Evolutionary conservation across 2,113 vertebrate genomes (phyloP).

Genomic region (Corvus hawaiiensis): DNA sequence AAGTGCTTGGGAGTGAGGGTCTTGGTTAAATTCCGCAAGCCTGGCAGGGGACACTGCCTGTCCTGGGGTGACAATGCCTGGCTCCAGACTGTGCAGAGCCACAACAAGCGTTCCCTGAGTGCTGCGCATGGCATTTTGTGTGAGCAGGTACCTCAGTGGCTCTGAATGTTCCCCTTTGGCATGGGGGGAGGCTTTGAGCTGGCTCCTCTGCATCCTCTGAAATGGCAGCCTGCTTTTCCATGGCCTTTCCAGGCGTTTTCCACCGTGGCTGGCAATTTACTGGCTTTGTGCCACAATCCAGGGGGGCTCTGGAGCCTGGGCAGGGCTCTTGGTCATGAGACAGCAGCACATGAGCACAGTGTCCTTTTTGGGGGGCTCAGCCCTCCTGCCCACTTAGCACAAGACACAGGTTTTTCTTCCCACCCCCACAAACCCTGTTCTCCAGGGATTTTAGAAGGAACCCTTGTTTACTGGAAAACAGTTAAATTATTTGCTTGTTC

Average conservation of each 20-base stretch:
- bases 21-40: not conserved
- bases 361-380: not conserved
- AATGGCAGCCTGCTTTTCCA: not conserved
- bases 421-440: not conserved
- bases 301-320: not conserved
- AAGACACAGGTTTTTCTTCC: not conserved
- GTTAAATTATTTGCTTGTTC: not conserved
- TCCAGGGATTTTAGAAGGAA: not conserved
- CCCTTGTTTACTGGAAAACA: not conserved
- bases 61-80: not conserved
- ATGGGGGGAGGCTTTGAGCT: not conserved
- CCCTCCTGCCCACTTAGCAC: not conserved
- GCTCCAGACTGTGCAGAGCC: not conserved
- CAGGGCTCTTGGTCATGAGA: not conserved
- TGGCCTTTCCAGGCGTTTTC: not conserved
- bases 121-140: not conserved
- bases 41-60: not conserved
- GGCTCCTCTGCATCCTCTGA: not conserved
- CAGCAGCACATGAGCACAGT: not conserved
- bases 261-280: not conserved
- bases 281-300: not conserved
- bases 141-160: not conserved
- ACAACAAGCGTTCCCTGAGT: fast-evolving
- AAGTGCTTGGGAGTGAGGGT: not conserved
- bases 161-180: not conserved